Percentiles rank a stretch among this genome's conserved stretches.
phyloP scores from a whole-genome alignment of 2,113 vertebrate species.

The Heterotilapia buettikoferi region DNA sequence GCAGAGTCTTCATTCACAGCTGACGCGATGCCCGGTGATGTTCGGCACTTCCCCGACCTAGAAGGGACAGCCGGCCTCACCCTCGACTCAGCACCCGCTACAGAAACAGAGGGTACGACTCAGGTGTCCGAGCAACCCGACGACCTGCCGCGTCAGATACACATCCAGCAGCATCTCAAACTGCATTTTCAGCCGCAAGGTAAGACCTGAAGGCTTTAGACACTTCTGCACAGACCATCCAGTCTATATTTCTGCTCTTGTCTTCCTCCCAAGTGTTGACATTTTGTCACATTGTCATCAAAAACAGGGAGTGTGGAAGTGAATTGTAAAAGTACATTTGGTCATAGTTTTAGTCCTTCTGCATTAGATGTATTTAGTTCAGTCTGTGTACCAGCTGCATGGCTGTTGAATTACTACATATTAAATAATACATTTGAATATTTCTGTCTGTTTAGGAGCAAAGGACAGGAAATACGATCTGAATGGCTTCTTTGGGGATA shows the following conservation, averaged over 20 bases:
- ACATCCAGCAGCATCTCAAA: conserved; percentile 71
- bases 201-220: not conserved
- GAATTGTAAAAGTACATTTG: not conserved
- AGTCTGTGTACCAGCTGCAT: not conserved
- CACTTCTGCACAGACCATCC: not conserved
- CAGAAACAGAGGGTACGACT: not conserved
- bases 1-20: conserved; percentile 8
- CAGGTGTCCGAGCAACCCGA: conserved; percentile 13
- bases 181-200: conserved; percentile 62
- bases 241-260: not conserved
- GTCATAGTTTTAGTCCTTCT: not conserved
- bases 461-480: conserved; percentile 66
- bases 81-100: not conserved
- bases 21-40: not conserved
- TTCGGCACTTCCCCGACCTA: not conserved
- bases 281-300: not conserved
- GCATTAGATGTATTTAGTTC: not conserved
- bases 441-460: conserved; percentile 36
- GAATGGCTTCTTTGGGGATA: conserved; percentile 73
- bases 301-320: not conserved
- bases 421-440: not conserved
- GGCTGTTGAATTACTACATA: not conserved
- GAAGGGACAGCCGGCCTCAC: not conserved
- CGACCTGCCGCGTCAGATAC: conserved; percentile 55
- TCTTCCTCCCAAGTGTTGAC: not conserved